Evolutionary conservation across 92 coral and sea anemone genomes (phyloP).

Genomic region (Meandrina meandrites): DNA sequence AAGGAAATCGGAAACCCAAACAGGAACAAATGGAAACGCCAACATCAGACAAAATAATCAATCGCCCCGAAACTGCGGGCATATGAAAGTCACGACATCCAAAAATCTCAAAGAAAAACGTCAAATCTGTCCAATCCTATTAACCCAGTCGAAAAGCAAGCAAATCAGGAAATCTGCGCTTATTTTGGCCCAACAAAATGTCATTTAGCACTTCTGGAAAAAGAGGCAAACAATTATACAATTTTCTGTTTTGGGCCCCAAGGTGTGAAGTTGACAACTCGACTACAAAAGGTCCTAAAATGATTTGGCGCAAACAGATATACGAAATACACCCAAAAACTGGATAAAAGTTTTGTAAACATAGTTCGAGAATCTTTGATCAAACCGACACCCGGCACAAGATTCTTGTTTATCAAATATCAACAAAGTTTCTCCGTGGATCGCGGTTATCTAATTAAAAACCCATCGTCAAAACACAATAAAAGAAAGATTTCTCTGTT

Average conservation of each 20-base stretch:
- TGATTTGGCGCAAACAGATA: not conserved
- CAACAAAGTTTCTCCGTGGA: slow-evolving; percentile 7
- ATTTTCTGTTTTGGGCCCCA: not conserved
- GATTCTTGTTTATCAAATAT: slow-evolving; percentile 28
- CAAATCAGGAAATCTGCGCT: slow-evolving; percentile 7
- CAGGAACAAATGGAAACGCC: slow-evolving; percentile 1
- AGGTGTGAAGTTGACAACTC: slow-evolving; percentile 2
- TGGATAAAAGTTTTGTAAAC: slow-evolving; percentile 10
- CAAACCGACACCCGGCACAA: slow-evolving; percentile 39
- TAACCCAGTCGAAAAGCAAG: not conserved
- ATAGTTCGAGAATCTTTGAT: slow-evolving; percentile 29
- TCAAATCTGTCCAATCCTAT: not conserved
- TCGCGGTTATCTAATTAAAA: slow-evolving; percentile 27
- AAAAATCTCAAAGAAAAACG: not conserved
- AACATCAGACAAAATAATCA: not conserved
- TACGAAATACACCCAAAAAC: not conserved
- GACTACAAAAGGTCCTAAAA: not conserved
- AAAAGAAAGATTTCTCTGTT: not conserved
- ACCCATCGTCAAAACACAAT: slow-evolving; percentile 15
- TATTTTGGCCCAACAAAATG: not conserved
- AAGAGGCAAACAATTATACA: not conserved
- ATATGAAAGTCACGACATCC: slow-evolving; percentile 24
- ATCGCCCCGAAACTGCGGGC: slow-evolving; percentile 5
- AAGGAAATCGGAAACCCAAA: not conserved
- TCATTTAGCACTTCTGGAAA: not conserved